Percentiles rank a stretch among this genome's conserved stretches.
phyloP scores from a whole-genome alignment of 2,797 vertebrate species.

The Chromobotia macracanthus region DNA sequence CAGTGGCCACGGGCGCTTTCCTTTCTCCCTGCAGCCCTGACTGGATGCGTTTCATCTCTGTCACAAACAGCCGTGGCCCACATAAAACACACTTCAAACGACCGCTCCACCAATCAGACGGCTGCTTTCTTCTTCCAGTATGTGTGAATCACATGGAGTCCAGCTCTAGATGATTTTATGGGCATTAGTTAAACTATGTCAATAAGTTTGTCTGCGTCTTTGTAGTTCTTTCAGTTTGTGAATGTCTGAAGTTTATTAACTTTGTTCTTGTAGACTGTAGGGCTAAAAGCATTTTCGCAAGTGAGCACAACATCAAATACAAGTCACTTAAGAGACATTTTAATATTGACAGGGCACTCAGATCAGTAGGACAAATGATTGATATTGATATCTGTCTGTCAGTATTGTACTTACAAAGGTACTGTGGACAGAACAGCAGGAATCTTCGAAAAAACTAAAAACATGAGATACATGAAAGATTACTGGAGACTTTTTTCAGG shows the following conservation, averaged over 20 bases:
- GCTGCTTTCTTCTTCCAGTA: constrained; percentile 11
- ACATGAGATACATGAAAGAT: not conserved
- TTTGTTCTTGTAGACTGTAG: not conserved
- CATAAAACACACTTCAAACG: constrained; percentile 40
- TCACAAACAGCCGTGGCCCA: constrained; percentile 12
- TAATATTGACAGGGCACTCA: not conserved
- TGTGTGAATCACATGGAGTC: constrained; percentile 2
- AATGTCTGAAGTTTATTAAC: not conserved
- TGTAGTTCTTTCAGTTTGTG: not conserved
- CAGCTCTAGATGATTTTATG: constrained; percentile 8
- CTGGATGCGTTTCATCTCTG: constrained; percentile 36
- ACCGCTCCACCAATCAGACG: not conserved
- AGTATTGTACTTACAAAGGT: too few relatives aligned
- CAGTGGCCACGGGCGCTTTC: constrained; percentile 51
- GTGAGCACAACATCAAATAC: not conserved
- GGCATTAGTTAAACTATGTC: not conserved
- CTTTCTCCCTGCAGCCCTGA: constrained; percentile 4
- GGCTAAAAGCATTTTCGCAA: not conserved
- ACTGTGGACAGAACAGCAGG: too few relatives aligned
- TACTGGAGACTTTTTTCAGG: not conserved
- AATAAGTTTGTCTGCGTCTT: not conserved
- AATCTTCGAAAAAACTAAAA: too few relatives aligned
- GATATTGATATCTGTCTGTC: too few relatives aligned
- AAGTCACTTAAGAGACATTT: not conserved
- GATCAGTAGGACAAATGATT: too few relatives aligned